Evolutionary conservation across 1,140 invertebrate genomes (phyloP).

Genomic region (Pygmarrhopalites habei): DNA sequence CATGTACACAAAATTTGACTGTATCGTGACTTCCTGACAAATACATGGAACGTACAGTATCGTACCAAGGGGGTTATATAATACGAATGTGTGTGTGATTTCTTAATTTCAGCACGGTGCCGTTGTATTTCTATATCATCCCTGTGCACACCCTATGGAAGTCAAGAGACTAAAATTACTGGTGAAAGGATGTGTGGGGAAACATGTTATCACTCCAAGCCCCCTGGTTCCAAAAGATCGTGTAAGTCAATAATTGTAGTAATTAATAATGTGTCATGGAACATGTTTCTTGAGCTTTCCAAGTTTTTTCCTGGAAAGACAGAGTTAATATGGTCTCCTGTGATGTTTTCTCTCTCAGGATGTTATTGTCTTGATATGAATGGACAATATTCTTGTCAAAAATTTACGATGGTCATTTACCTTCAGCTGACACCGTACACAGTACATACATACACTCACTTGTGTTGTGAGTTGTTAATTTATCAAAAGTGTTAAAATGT

Average conservation of each 20-base stretch:
- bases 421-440: background rate
- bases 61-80: no score
- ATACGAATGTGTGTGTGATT: no score
- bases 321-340: background rate
- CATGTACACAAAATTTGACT: no score
- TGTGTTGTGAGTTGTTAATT: no score
- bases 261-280: background rate
- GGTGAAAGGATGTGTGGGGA: constrained; percentile 62
- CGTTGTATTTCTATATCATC: constrained; percentile 79
- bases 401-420: background rate
- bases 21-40: no score
- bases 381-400: background rate
- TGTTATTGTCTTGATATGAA: background rate
- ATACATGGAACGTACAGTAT: no score
- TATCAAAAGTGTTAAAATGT: no score
- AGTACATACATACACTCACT: no score
- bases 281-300: background rate
- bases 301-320: background rate
- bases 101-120: constrained; percentile 70
- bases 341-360: background rate
- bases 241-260: constrained; percentile 46
- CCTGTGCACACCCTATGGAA: constrained; percentile 65
- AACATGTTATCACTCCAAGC: constrained; percentile 74
- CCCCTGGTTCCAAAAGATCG: constrained; percentile 53
- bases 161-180: constrained; percentile 57